Conservation (phyloP, 2,888 invertebrate genomes). For the Acanthoscelides obtectus region DNA sequence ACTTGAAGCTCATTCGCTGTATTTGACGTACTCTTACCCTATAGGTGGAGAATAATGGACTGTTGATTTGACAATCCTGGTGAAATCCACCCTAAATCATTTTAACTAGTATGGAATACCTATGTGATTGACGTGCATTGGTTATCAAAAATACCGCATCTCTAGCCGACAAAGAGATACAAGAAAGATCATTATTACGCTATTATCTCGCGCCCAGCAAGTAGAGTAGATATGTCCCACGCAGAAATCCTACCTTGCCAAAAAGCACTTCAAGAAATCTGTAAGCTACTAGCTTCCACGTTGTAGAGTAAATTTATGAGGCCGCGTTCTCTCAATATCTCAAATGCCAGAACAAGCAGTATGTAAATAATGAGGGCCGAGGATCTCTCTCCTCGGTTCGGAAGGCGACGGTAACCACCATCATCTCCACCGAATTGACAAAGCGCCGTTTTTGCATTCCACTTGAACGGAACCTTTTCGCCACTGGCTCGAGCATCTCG, state of each 20-base stretch:
- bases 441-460: background rate
- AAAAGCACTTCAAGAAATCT: background rate
- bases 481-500: background rate
- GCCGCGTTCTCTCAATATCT: background rate
- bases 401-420: background rate
- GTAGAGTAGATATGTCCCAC: too few relatives aligned
- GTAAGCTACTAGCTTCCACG: background rate
- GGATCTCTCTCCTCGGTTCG: background rate
- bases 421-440: background rate
- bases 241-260: background rate
- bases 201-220: background rate
- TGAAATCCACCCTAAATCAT: too few relatives aligned
- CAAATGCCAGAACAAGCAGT: background rate
- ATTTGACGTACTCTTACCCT: too few relatives aligned
- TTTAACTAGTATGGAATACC: too few relatives aligned
- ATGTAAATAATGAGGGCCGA: background rate
- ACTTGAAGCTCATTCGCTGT: too few relatives aligned
- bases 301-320: background rate
- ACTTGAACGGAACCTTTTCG: background rate
- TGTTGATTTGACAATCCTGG: too few relatives aligned
- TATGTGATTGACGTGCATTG: too few relatives aligned
- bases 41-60: too few relatives aligned
- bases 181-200: too few relatives aligned
- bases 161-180: too few relatives aligned
- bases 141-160: too few relatives aligned